Base-by-base conservation (phyloP, 2,113 vertebrate genomes). In the Anseranas semipalmata region DNA sequence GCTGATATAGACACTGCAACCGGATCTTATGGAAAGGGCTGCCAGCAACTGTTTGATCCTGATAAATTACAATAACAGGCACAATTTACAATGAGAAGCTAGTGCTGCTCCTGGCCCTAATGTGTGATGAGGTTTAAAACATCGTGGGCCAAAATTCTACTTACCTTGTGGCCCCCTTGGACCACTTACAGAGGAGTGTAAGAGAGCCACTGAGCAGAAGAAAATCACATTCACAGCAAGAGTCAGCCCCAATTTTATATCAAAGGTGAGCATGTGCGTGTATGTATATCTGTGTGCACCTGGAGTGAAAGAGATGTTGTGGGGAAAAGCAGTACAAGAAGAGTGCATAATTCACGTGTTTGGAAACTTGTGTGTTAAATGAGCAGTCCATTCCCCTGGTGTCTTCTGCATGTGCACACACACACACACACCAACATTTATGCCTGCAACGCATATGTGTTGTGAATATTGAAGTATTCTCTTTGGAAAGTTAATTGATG, bases 61-160 rank as follows among this genome's bases (percentile, higher is more conserved):
- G 94, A 97, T 96, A 96, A 97, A 97, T 98, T 93, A 79, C 96
- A 93, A 93, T 94, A 94, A 66, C 94, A 95, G 90, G 84, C 87
- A 96, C 92, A 95, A 96, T 96, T 90, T 89, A 93, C 96, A 96
- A 73, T 86, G 77, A 97, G 95, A 95, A 97, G 83, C 80, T 92
- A 93, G 96, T 95, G 75, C 87, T 97, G 89, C 91, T 97, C 96
- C 62, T 95, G 80, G 96, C 90, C 87, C 58, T 94, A 93, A 96
- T 52, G 67, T 85, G 88, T 87, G 74, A 90, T 93, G 93, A 95
- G 91, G 87, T 94, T 96, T 82, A 83, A 90, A 96, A 90, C 37
- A 25, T n/a, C 41, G 79, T 85, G 90, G 84, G 80, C 89, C 96
- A 89, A 93, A 93, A 94, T 63, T 93, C 87, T 91, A 80, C 76